Evolutionary conservation across 2,888 invertebrate species (phyloP).

Genomic region (Sesia bembeciformis): DNA sequence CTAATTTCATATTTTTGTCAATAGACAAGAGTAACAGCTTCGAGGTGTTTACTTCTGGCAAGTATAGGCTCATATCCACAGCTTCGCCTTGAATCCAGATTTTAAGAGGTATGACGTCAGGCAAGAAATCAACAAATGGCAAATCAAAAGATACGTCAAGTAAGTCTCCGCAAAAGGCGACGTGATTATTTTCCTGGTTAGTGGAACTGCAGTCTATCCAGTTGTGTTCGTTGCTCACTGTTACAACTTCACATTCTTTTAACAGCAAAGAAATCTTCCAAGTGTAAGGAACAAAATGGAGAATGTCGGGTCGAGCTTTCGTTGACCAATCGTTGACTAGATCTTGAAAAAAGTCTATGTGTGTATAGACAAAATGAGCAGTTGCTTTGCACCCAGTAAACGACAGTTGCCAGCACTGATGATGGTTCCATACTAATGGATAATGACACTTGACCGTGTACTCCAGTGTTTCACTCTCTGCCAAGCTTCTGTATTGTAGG

Average conservation of each 20-base stretch:
- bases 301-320: slow-evolving; percentile 93
- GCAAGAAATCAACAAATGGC: slow-evolving; percentile 95
- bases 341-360: slow-evolving; percentile 97
- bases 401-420: slow-evolving; percentile 94
- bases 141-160: slow-evolving; percentile 95
- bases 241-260: slow-evolving; percentile 96
- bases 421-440: slow-evolving; percentile 96
- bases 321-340: slow-evolving; percentile 97
- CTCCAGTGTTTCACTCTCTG: slow-evolving; percentile 95
- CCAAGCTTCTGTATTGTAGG: slow-evolving; percentile 91
- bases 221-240: slow-evolving; percentile 96
- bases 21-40: slow-evolving; percentile 87
- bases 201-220: slow-evolving; percentile 99
- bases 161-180: slow-evolving; percentile 94
- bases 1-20: slow-evolving; percentile 90
- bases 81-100: slow-evolving; percentile 97
- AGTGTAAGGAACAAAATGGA: slow-evolving; percentile 97
- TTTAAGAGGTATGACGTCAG: slow-evolving; percentile 89
- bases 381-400: slow-evolving; percentile 96
- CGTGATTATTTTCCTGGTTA: slow-evolving; percentile 94
- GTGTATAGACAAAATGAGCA: slow-evolving; percentile 92
- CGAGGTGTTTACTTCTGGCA: slow-evolving; percentile 94
- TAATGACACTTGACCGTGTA: slow-evolving; percentile 92
- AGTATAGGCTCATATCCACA: slow-evolving; percentile 89
- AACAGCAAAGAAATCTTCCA: slow-evolving; percentile 93